Conservation (phyloP, 2,888 invertebrate species). For the Drosophila subsilvestris region DNA sequence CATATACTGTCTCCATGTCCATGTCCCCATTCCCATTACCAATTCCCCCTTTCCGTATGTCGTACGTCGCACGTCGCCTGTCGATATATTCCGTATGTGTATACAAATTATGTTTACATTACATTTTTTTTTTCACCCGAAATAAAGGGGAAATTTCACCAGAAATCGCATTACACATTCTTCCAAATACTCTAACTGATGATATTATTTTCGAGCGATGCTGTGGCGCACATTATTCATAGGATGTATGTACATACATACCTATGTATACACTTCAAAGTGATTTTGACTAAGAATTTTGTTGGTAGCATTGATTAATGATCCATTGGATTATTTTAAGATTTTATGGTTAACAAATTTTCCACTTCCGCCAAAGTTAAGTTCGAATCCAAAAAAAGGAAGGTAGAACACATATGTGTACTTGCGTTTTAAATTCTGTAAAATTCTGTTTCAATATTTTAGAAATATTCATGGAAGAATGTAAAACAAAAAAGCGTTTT, state of each 20-base stretch:
- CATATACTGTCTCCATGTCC: constrained; percentile 56
- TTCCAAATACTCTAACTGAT: constrained; percentile 16
- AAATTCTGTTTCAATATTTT: too few species aligned
- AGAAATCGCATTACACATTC: constrained; percentile 7
- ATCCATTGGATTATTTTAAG: neutral
- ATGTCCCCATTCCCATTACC: constrained; percentile 4
- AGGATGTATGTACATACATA: too few species aligned
- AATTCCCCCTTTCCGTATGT: constrained; percentile 28
- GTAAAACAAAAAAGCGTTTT: too few species aligned
- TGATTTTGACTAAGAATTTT: neutral
- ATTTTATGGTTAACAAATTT: neutral
- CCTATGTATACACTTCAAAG: neutral
- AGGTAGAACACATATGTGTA: too few species aligned
- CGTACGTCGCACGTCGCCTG: constrained; percentile 37
- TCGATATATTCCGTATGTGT: constrained; percentile 55
- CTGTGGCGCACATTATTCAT: neutral
- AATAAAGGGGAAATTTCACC: constrained; percentile 24
- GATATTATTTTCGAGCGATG: neutral
- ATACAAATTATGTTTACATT: constrained; percentile 57
- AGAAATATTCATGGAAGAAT: neutral
- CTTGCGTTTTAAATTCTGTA: too few species aligned
- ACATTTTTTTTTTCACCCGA: constrained; percentile 24
- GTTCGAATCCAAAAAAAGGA: neutral
- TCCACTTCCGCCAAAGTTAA: neutral
- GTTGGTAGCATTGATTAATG: neutral